Evolutionary conservation across 2,797 vertebrate genomes (phyloP), one percentile per base, ranked within the genome.

Genomic region (Sebastes iracundus): DNA sequence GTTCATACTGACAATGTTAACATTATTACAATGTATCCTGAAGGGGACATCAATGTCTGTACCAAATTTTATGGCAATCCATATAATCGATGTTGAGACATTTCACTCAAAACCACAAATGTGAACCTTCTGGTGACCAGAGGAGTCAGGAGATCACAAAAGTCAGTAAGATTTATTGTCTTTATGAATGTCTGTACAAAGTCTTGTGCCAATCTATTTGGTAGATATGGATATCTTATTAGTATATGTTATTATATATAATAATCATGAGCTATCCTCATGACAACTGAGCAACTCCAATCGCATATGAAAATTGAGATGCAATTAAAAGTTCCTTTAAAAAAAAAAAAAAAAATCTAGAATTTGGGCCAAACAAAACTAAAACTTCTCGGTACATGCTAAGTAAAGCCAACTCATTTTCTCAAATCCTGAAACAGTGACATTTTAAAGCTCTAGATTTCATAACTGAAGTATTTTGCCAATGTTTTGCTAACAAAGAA

Each of bases 251-350:
- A 23, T 25, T 42, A 46, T 4, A 32, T 23, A 18, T 6, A 61
- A 30, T 30, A 61, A 42, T 59, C 20, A 72, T 13, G 8, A 5
- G 20, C 55, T 6, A 22, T 30, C 14, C 2, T 7, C n/a, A 18
- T 61, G 58, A 72, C 25, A 49, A 61, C 35, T 23, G 20, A 72
- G 25, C 35, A 72, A 28, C 10, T 71, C 23, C 16, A 13, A 25
- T 1, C 1, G 3, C 55, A 2, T 7, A 14, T n/a, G 55, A 42
- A 59, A n/a, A 42, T 12, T 20, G 3, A 59, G 56, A 28, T 14
- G 22, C 33, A 59, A n/a, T 14, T 28, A 12, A 42, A 71, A 22
- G 8, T 20, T 30, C 58, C 58, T 60, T 42, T 42, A 0, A 16
- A 42, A 5, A 30, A 35, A 35, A 33, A 28, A 32, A 32, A 30